Base-by-base conservation (phyloP, 2,888 invertebrate species). In the Callyntrura sp. region DNA sequence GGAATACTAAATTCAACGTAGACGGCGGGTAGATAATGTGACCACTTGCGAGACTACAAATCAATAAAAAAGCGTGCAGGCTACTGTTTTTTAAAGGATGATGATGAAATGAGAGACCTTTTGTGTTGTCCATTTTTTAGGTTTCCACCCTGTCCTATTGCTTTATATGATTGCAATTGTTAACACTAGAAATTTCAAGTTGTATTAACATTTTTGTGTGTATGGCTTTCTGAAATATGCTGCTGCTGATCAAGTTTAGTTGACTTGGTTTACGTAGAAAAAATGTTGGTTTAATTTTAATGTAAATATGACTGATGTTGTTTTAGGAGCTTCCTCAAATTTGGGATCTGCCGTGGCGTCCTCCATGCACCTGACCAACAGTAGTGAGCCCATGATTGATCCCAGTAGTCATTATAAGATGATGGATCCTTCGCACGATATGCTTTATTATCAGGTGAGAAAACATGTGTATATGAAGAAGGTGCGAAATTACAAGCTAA, bases 381-480 rank as follows among this genome's bases (percentile, higher is more conserved):
- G 96, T 94, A 96, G 96, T 93, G 96, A 97, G 94, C 96, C 97
- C 25, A 96, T 96, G 94, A 95, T 95, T 91, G 95, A 94, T 90
- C 95, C 95, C n/a, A 95, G 94, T 85, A 95, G 95, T 73, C 95
- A 95, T 90, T 97, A 97, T 94, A 97, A 97, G 94, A 95, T 97
- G 95, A 95, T 98, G 95, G 94, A 96, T 81, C 91, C 92, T n/a
- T 94, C 94, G 96, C 96, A 96, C 93, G 97, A 98, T 92, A 96
- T 96, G 94, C 95, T 98, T 95, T 98, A 97, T 95, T 98, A 97
- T 94, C 97, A 97, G 96, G 97, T 97, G 95, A 94, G 92, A n/a
- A 43, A 20, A 17, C n/a, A 35, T 35, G 6, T 6, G 6, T 35
- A 35, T 35, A 2, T 35, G 6, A 35, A 35, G 35, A 35, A 35